Conservation (phyloP, 2,797 vertebrate genomes). For the Lacerta bilineata region DNA sequence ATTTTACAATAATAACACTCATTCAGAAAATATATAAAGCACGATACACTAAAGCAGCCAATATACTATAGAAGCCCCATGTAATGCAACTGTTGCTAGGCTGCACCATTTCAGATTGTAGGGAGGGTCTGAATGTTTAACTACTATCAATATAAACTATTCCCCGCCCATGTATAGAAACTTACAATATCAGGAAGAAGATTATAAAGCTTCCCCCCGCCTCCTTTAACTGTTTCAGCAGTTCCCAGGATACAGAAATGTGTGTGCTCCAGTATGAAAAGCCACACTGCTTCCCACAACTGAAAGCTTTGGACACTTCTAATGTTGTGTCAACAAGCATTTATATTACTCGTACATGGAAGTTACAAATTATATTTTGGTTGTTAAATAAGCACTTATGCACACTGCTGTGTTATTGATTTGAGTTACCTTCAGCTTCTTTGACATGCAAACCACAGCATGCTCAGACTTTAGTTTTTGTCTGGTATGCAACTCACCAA, state of each 20-base stretch:
- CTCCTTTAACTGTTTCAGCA: not conserved
- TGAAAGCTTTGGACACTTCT: not conserved
- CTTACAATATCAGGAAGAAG: not conserved
- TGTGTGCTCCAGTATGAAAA: not conserved
- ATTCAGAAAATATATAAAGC: not conserved
- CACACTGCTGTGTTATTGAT: constrained; percentile 40
- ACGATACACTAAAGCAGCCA: not conserved
- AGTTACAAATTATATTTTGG: constrained; percentile 60
- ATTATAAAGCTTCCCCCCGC: too few species aligned
- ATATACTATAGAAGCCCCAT: not conserved
- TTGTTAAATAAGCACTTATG: constrained; percentile 61
- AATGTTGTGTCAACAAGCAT: not conserved
- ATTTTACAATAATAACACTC: not conserved
- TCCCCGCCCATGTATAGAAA: not conserved
- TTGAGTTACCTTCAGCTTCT: constrained; percentile 77
- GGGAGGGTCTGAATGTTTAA: not conserved
- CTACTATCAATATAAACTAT: not conserved
- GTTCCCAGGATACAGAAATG: not conserved
- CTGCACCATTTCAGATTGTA: not conserved
- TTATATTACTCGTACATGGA: not conserved
- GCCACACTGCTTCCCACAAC: not conserved
- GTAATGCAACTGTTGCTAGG: not conserved
- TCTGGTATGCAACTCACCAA: constrained; percentile 84
- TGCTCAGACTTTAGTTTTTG: constrained; percentile 67
- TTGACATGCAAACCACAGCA: constrained; percentile 79